Evolutionary conservation across 2,888 invertebrate genomes (phyloP).

Genomic region (Apamea anceps): DNA sequence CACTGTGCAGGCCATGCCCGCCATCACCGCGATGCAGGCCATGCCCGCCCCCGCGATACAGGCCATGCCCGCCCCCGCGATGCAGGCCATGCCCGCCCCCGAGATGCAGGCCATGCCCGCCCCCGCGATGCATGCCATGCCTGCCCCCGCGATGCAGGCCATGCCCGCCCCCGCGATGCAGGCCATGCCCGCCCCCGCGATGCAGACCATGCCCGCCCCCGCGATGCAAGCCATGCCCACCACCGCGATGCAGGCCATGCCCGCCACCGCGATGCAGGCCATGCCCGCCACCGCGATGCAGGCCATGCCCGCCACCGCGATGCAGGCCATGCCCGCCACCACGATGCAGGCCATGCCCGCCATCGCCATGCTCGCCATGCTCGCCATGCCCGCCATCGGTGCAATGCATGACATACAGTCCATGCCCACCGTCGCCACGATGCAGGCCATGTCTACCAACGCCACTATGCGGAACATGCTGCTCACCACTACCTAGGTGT

Average conservation of each 20-base stretch:
- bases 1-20: background rate
- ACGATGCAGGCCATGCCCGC: background rate
- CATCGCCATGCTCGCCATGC: background rate
- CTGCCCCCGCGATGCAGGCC: background rate
- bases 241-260: background rate
- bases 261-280: background rate
- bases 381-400: background rate
- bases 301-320: background rate
- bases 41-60: background rate
- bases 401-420: background rate
- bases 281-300: background rate
- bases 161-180: background rate
- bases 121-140: background rate
- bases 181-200: background rate
- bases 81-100: conserved; percentile 4
- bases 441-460: too few species aligned
- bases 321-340: too few species aligned
- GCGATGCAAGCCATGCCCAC: background rate
- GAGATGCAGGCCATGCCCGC: background rate
- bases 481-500: conserved; percentile 52
- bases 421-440: background rate
- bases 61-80: background rate
- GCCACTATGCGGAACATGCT: background rate
- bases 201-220: background rate
- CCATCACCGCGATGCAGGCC: background rate